A percentile compares a stretch with the other conserved stretches of the same genome.
Conservation (phyloP, 2,888 invertebrate species). For the Papilio elwesi region DNA sequence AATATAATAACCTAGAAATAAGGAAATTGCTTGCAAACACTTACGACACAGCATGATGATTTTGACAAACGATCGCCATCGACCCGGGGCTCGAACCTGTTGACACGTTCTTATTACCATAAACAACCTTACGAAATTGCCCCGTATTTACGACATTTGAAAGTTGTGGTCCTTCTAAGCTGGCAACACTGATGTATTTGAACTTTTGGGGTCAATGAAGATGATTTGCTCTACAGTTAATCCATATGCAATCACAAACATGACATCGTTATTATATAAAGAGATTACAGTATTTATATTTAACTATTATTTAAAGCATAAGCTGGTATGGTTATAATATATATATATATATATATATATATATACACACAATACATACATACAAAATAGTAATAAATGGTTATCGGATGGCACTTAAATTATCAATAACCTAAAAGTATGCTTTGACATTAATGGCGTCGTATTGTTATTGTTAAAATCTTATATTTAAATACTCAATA, state of each 20-base stretch:
- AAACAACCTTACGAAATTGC: constrained; percentile 33
- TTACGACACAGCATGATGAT: constrained; percentile 10
- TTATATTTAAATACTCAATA: too few species aligned
- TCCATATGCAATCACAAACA: neutral
- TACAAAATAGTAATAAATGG: too few species aligned
- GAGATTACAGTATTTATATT: too few species aligned
- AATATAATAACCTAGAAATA: constrained; percentile 23
- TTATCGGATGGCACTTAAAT: too few species aligned
- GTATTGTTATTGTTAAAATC: too few species aligned
- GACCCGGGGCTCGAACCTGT: constrained; percentile 36
- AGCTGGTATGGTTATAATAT: too few species aligned
- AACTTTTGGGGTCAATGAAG: constrained; percentile 17
- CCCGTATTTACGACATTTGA: constrained; percentile 34
- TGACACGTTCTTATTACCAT: constrained; percentile 29
- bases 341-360: too few species aligned
- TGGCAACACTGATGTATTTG: constrained; percentile 7
- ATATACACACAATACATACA: too few species aligned
- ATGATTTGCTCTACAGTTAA: constrained; percentile 6
- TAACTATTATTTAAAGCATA: too few species aligned
- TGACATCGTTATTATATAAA: too few species aligned
- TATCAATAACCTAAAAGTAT: too few species aligned
- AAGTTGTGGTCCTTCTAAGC: constrained; percentile 33
- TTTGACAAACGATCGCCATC: constrained; percentile 24
- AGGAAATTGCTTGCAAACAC: constrained; percentile 14
- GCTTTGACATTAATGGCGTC: too few species aligned